Evolutionary conservation across 92 coral and sea anemone species (phyloP).

Genomic region (Galaxea fascicularis): DNA sequence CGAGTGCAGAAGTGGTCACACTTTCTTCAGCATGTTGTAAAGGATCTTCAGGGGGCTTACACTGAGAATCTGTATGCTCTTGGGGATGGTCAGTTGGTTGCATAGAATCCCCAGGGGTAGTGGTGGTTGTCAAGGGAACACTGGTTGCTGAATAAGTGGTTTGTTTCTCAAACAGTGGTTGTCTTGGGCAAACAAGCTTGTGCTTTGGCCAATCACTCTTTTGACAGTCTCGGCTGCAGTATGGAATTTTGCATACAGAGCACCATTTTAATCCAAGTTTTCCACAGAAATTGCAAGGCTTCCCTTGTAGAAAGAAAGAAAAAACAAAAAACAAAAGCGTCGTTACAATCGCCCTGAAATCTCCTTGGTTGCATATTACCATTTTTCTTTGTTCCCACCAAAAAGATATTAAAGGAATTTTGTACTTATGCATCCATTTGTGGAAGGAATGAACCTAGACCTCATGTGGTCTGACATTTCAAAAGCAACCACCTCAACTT

Average conservation of each 20-base stretch:
- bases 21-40: not conserved
- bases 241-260: slow-evolving; percentile 88
- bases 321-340: too few species aligned
- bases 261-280: slow-evolving; percentile 78
- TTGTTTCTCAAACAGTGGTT: slow-evolving; percentile 11
- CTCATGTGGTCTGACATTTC: too few species aligned
- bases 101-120: not conserved
- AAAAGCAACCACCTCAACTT: too few species aligned
- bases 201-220: slow-evolving; percentile 83
- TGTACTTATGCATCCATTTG: too few species aligned
- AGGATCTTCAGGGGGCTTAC: not conserved
- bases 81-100: not conserved
- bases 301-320: slow-evolving; percentile 10
- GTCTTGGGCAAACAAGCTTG: slow-evolving; percentile 47
- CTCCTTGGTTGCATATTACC: too few species aligned
- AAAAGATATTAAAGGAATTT: too few species aligned
- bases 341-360: not conserved
- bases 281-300: slow-evolving; percentile 84
- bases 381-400: too few species aligned
- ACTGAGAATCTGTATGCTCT: not conserved
- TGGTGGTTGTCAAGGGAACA: not conserved
- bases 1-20: not conserved
- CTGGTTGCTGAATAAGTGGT: not conserved
- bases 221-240: slow-evolving; percentile 95
- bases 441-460: too few species aligned